Evolutionary conservation across 2,888 invertebrate genomes (phyloP).

Genomic region (Brenthis daphne): DNA sequence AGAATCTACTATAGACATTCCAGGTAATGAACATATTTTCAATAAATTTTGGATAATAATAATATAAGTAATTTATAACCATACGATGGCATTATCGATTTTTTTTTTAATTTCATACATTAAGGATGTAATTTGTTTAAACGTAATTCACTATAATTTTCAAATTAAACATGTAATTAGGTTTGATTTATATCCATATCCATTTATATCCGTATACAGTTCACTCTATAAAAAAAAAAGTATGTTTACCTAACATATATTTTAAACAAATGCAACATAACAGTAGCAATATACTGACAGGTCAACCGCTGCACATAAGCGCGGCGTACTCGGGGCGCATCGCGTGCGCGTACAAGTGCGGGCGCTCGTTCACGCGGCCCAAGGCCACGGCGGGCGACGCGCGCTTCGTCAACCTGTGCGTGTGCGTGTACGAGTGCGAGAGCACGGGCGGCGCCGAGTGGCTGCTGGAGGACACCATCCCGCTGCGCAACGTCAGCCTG

Average conservation of each 20-base stretch:
- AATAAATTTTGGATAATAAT: neutral
- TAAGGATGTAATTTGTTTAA: too few relatives aligned
- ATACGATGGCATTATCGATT: neutral
- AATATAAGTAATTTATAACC: neutral
- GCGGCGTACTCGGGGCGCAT: slow-evolving; percentile 99
- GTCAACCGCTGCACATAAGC: slow-evolving; percentile 94
- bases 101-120: neutral
- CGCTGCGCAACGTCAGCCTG: slow-evolving; percentile 94
- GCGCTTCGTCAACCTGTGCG: slow-evolving; percentile 93
- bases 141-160: too few relatives aligned
- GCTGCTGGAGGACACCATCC: slow-evolving; percentile 97
- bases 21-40: slow-evolving; percentile 75
- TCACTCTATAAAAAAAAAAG: neutral
- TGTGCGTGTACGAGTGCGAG: slow-evolving; percentile 99
- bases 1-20: slow-evolving; percentile 86
- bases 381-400: slow-evolving; percentile 84
- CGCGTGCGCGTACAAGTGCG: slow-evolving; percentile 98
- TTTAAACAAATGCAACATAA: neutral
- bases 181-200: too few relatives aligned
- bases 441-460: slow-evolving; percentile 97
- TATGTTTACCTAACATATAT: neutral
- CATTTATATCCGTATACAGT: neutral
- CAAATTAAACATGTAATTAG: too few relatives aligned
- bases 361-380: slow-evolving; percentile 92
- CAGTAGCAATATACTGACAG: slow-evolving; percentile 51